Evolutionary conservation across 2,113 vertebrate genomes (phyloP).

Genomic region (Cichladusa arquata): DNA sequence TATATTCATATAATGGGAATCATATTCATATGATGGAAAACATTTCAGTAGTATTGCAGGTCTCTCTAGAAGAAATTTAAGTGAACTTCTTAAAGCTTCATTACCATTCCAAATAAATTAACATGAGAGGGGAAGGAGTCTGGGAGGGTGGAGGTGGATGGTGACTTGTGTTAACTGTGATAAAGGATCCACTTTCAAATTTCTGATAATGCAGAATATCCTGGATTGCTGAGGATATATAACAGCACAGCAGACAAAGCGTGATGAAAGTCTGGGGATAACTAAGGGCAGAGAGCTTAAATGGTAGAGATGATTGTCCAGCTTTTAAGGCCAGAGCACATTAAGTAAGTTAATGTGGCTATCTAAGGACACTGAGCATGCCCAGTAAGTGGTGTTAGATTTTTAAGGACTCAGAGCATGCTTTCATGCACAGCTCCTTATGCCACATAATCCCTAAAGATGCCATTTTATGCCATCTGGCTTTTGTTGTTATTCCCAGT

Average conservation of each 20-base stretch:
- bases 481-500: slow-evolving; percentile 75
- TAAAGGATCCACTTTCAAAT: background rate
- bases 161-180: background rate
- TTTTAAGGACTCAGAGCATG: slow-evolving; percentile 68
- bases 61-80: background rate
- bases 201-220: background rate
- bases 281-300: slow-evolving; percentile 34
- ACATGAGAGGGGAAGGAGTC: background rate
- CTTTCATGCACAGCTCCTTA: slow-evolving; percentile 66
- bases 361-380: slow-evolving; percentile 72
- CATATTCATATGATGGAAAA: background rate
- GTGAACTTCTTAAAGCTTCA: background rate
- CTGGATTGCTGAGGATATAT: background rate
- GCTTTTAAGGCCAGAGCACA: slow-evolving; percentile 23
- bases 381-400: slow-evolving; percentile 41
- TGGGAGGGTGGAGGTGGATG: background rate
- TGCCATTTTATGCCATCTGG: slow-evolving; percentile 80
- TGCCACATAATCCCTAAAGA: slow-evolving; percentile 77
- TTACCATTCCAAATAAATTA: background rate
- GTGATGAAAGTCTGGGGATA: slow-evolving; percentile 28
- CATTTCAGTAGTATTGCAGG: background rate
- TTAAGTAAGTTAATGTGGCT: slow-evolving; percentile 59
- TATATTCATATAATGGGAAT: background rate
- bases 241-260: slow-evolving; percentile 19
- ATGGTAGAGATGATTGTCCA: slow-evolving; percentile 39